phyloP scores from a whole-genome alignment of 2,797 vertebrate species.

The Monodelphis domestica region DNA sequence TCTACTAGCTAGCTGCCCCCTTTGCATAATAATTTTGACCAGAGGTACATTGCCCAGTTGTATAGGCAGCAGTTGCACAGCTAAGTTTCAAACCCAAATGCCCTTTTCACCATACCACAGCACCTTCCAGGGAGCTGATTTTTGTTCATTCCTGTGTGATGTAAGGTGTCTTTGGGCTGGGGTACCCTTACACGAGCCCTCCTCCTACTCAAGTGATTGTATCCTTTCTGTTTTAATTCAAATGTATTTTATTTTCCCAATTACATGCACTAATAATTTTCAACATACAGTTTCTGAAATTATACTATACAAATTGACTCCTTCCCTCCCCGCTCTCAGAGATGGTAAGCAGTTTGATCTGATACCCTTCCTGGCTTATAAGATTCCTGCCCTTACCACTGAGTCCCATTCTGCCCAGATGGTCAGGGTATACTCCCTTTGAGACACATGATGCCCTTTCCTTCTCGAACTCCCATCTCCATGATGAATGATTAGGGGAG shows the following conservation, averaged over 20 bases:
- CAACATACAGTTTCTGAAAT: too few relatives aligned
- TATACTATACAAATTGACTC: too few relatives aligned
- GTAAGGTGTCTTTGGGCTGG: neutral
- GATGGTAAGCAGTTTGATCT: too few relatives aligned
- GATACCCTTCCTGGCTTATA: neutral
- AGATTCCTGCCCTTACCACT: neutral
- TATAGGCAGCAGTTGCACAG: neutral
- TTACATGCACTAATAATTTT: too few relatives aligned
- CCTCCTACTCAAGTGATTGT: neutral
- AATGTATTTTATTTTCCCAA: too few relatives aligned
- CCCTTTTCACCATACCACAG: neutral
- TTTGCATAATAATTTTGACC: neutral
- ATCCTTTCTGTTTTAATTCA: fast-evolving
- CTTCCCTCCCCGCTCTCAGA: too few relatives aligned
- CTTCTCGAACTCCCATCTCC: neutral
- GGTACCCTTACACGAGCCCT: neutral
- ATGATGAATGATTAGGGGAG: neutral
- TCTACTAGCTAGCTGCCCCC: too few relatives aligned
- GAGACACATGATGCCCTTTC: neutral
- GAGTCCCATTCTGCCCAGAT: fast-evolving
- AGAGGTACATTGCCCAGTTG: neutral
- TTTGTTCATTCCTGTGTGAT: neutral
- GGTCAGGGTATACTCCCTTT: neutral
- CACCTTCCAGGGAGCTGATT: neutral
- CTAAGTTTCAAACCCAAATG: neutral